Evolutionary conservation across 37 sponge, comb jelly and placozoan genomes (phyloP), one percentile per base, ranked within the genome.

Genomic region (Halisarca cf. caerulea): DNA sequence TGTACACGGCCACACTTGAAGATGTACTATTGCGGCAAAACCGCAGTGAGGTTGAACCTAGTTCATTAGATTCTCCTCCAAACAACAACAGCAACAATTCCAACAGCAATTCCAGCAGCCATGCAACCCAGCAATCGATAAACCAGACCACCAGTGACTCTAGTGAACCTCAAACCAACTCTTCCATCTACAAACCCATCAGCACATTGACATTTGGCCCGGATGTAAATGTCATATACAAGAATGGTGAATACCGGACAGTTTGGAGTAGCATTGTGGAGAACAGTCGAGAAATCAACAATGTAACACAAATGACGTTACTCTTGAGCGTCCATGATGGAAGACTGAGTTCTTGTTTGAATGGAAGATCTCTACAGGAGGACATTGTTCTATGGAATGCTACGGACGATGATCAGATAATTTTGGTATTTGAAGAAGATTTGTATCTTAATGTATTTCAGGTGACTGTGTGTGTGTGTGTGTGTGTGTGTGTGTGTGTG

Each of bases 321-420:
- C 21, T 82, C 15, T 58, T 92, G 33, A 69, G 81, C 24, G 84
- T 92, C 2, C 27, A 45, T 3, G 78, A 86, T 79, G 86, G 89
- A 20, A 28, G 33, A 14, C 15, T 92, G 6, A 85, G 86, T 34
- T 45, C 79, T 18, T 92, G 92, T 59, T n/a, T 88, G 33, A 78
- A 92, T 78, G 89, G 86, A 21, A 70, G 68, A 24, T 82, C 80
- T 43, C 62, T 59, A 15, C 2, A 14, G 18, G 55, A 41, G n/a
- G 27, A 78, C 45, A 62, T 33, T 40, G 11, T 35, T 17, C 57
- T 78, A 45, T 74, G 72, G 72, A 36, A 71, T 37, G 72, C 72
- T 8, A 34, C 72, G 8, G 40, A 34, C 7, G 40, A 33, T 2
- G 40, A 36, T 37, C 72, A 71, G 28, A 39, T 71, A 3, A 9